A percentile compares a stretch with the other conserved stretches of the same genome.
Conservation (phyloP, 2,113 vertebrate genomes). For the Nothocercus nigrocapillus region DNA sequence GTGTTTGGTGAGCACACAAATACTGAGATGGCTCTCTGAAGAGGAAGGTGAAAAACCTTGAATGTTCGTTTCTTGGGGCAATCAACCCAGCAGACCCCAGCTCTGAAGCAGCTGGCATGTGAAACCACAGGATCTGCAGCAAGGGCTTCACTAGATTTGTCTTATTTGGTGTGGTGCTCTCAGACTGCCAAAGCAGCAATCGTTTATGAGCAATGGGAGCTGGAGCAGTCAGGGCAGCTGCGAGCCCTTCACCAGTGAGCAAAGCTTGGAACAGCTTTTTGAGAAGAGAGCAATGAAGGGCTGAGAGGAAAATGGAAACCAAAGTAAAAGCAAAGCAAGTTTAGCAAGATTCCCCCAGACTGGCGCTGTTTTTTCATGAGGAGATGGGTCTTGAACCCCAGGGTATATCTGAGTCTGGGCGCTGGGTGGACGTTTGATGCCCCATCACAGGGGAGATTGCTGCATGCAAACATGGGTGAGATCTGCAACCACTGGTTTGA, state of each 20-base stretch:
- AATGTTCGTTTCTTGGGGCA: neutral
- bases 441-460: neutral
- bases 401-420: neutral
- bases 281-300: neutral
- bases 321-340: neutral
- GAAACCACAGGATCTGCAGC: neutral
- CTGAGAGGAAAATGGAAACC: neutral
- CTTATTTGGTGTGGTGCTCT: neutral
- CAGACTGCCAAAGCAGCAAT: neutral
- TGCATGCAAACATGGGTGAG: neutral
- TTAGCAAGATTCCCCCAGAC: neutral
- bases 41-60: neutral
- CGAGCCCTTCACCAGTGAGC: neutral
- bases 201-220: neutral
- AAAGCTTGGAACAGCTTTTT: accelerated
- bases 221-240: accelerated
- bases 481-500: neutral
- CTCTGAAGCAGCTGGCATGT: neutral
- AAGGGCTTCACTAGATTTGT: neutral
- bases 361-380: neutral
- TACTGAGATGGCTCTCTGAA: neutral
- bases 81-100: too few species aligned
- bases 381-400: neutral
- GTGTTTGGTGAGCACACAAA: neutral
- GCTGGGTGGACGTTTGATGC: neutral